phyloP scores from a whole-genome alignment of 2,888 invertebrate genomes.

The Netelia inedita region DNA sequence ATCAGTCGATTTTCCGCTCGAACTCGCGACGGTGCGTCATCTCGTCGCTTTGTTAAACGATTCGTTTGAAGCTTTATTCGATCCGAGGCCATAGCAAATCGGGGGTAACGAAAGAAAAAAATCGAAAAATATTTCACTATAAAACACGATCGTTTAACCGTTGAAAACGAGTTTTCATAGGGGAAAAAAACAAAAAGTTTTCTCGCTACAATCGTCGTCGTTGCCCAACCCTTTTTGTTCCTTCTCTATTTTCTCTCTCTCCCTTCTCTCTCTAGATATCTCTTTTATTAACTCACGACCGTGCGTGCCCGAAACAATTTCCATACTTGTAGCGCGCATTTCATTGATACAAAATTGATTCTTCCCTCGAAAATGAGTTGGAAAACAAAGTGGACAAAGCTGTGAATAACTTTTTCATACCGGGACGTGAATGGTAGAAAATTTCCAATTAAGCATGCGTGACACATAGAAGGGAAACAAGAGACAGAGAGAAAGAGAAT shows the following conservation, averaged over 20 bases:
- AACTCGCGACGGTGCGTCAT: constrained; percentile 39
- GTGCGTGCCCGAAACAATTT: neutral
- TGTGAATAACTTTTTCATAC: constrained; percentile 29
- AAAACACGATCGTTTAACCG: too few relatives aligned
- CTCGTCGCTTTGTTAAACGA: constrained; percentile 45
- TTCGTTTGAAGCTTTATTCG: constrained; percentile 31
- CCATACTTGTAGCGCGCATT: neutral
- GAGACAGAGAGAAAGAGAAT: constrained; percentile 9
- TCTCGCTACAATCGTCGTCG: too few relatives aligned
- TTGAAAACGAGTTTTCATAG: too few relatives aligned
- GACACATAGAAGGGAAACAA: constrained; percentile 55
- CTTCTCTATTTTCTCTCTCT: too few relatives aligned
- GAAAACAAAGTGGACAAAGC: constrained; percentile 25
- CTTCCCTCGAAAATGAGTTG: neutral
- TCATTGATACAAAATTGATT: constrained; percentile 40
- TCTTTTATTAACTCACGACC: too few relatives aligned
- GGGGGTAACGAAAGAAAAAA: constrained; percentile 16
- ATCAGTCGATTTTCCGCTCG: constrained; percentile 22
- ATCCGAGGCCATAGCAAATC: neutral
- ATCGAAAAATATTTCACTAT: neutral
- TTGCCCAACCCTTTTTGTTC: too few relatives aligned
- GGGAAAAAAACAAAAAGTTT: too few relatives aligned
- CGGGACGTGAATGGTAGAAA: constrained; percentile 70
- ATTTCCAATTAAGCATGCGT: constrained; percentile 71
- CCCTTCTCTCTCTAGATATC: too few relatives aligned